phyloP scores from a whole-genome alignment of 2,888 invertebrate species.

The Fragum fragum region DNA sequence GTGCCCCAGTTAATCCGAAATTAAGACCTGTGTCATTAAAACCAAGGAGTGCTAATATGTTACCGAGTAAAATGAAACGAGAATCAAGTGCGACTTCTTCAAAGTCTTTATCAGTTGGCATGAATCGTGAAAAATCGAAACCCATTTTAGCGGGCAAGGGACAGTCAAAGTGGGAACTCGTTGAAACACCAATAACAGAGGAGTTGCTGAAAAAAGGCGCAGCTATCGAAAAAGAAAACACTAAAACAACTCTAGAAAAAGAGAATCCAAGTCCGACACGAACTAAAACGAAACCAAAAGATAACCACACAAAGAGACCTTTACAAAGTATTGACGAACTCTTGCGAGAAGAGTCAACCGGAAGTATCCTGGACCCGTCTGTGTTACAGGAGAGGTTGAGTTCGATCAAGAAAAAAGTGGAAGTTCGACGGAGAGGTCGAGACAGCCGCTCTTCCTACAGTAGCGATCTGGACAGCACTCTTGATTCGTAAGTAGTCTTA shows the following conservation, averaged over 20 bases:
- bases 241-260: conserved; percentile 39
- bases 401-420: conserved; percentile 64
- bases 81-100: conserved; percentile 58
- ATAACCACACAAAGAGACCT: background rate
- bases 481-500: conserved; percentile 10
- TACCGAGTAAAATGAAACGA: conserved; percentile 31
- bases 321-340: conserved; percentile 56
- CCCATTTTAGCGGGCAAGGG: conserved; percentile 22
- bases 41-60: conserved; percentile 56
- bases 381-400: conserved; percentile 54
- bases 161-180: conserved; percentile 48
- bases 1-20: conserved; percentile 55
- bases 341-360: conserved; percentile 59
- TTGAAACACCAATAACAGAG: background rate
- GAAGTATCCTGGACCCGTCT: conserved; percentile 52
- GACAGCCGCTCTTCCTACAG: conserved; percentile 62
- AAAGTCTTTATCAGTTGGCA: conserved; percentile 27
- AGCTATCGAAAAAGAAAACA: conserved; percentile 10
- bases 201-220: background rate
- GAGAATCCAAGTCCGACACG: conserved; percentile 48
- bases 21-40: conserved; percentile 52
- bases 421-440: conserved; percentile 54
- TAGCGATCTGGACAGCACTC: conserved; percentile 51
- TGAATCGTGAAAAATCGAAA: conserved; percentile 29
- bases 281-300: background rate